A percentile compares a stretch with the other conserved stretches of the same genome.
Evolutionary conservation across 1,140 invertebrate genomes (phyloP).

Genomic region (Cecropterus lyciades): DNA sequence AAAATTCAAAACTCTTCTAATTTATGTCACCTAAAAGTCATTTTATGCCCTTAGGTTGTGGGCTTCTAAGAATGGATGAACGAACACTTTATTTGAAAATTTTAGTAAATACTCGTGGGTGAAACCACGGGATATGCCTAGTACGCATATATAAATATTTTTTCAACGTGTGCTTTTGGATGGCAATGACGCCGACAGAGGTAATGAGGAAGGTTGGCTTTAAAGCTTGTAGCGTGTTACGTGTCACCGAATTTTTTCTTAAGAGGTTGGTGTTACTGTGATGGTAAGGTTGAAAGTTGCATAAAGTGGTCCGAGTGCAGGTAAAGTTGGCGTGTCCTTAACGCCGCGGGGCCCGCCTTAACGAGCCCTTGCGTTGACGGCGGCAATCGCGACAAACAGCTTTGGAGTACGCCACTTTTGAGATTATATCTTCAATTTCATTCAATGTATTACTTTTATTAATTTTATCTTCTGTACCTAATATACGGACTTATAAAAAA

Average conservation of each 20-base stretch:
- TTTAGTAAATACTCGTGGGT: no score
- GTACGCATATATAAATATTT: slow-evolving; percentile 74
- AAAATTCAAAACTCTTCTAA: no score
- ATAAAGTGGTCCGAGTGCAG: slow-evolving; percentile 43
- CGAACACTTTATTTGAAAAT: no score
- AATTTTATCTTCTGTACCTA: neutral
- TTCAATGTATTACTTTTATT: slow-evolving; percentile 35
- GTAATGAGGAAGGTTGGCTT: slow-evolving; percentile 76
- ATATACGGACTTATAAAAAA: no score
- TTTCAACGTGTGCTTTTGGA: slow-evolving; percentile 69
- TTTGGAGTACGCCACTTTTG: slow-evolving; percentile 57
- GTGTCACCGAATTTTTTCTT: slow-evolving; percentile 27
- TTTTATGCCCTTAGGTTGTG: no score
- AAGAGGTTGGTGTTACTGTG: slow-evolving; percentile 23
- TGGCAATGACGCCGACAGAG: slow-evolving; percentile 74
- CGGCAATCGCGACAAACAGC: slow-evolving; percentile 58
- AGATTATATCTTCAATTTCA: slow-evolving; percentile 65
- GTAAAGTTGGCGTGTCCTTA: slow-evolving; percentile 50
- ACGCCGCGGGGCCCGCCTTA: slow-evolving; percentile 66
- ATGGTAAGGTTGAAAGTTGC: slow-evolving; percentile 58
- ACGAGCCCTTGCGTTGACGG: slow-evolving; percentile 67
- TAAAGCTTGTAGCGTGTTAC: slow-evolving; percentile 53
- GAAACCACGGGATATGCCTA: slow-evolving; percentile 1
- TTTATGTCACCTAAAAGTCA: no score
- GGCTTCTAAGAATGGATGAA: no score